Conservation (phyloP, 2,888 invertebrate genomes). For the Mamestra brassicae region DNA sequence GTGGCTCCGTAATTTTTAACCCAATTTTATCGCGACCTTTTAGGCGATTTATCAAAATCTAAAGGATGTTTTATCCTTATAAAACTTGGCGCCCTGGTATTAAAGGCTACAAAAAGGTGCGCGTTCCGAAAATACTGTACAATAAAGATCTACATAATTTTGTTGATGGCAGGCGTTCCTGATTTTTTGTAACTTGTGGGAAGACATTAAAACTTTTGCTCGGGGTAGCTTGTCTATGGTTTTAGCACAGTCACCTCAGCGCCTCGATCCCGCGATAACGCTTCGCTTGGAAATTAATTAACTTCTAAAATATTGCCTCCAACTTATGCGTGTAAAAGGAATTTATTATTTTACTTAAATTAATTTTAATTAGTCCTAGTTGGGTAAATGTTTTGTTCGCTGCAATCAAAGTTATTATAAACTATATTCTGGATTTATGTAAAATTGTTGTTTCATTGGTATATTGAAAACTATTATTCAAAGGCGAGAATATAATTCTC, state of each 20-base stretch:
- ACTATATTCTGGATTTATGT: background rate
- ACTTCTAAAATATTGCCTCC: constrained; percentile 44
- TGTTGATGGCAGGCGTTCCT: constrained; percentile 73
- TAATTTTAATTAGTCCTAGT: constrained; percentile 31
- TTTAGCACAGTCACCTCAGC: constrained; percentile 59
- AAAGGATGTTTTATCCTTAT: constrained; percentile 55
- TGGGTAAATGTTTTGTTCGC: background rate
- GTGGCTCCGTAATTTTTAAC: constrained; percentile 56
- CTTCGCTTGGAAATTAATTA: constrained; percentile 55
- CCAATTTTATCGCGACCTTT: constrained; percentile 61
- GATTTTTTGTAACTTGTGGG: constrained; percentile 63
- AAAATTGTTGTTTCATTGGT: background rate
- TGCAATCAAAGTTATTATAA: background rate
- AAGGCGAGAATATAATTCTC: background rate
- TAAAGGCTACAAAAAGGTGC: constrained; percentile 72
- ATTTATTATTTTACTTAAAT: constrained; percentile 42
- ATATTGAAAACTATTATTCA: background rate
- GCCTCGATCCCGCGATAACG: constrained; percentile 44
- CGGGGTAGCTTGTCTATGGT: constrained; percentile 50
- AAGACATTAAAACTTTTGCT: constrained; percentile 71
- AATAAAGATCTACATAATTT: constrained; percentile 79
- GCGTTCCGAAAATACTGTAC: constrained; percentile 68
- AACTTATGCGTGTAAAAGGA: constrained; percentile 41
- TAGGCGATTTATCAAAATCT: constrained; percentile 76
- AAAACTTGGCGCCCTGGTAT: constrained; percentile 75